Conservation (phyloP, 2,113 vertebrate genomes). For the Apeltes quadracus region DNA sequence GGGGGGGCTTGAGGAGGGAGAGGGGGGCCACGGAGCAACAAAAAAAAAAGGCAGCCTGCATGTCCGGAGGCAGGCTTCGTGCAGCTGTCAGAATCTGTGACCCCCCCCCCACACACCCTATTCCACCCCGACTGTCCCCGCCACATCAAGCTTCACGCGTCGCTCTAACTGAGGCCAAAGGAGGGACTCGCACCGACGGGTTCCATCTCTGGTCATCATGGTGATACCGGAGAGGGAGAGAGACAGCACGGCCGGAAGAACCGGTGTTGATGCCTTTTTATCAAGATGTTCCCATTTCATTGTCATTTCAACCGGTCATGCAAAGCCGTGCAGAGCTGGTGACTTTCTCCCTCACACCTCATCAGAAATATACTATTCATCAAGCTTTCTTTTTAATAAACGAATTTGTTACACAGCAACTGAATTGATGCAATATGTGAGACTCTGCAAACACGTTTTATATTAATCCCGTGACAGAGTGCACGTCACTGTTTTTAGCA, state of each 20-base stretch:
- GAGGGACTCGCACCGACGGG: slow-evolving; percentile 17
- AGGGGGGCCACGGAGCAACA: neutral
- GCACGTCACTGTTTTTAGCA: slow-evolving; percentile 31
- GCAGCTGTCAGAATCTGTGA: slow-evolving; percentile 66
- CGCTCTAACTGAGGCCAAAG: slow-evolving; percentile 27
- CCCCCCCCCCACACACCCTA: neutral
- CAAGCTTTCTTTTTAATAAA: slow-evolving; percentile 22
- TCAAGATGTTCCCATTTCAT: slow-evolving; percentile 18
- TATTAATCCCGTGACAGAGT: neutral
- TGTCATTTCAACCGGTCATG: slow-evolving; percentile 49
- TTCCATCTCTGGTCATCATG: neutral
- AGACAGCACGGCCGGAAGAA: neutral
- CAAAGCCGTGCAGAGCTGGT: slow-evolving; percentile 16
- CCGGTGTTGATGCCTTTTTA: slow-evolving; percentile 32
- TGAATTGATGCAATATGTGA: slow-evolving; percentile 13
- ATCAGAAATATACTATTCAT: slow-evolving; percentile 18
- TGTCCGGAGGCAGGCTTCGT: slow-evolving; percentile 38
- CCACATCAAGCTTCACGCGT: slow-evolving; percentile 37
- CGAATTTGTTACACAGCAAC: slow-evolving; percentile 1
- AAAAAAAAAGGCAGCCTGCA: slow-evolving; percentile 40
- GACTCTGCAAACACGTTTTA: neutral
- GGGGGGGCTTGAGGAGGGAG: neutral
- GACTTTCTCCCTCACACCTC: neutral
- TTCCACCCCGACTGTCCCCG: slow-evolving; percentile 22
- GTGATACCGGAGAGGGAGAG: neutral